Percentiles rank a stretch among this genome's conserved stretches.
Evolutionary conservation across 2,888 invertebrate species (phyloP).

Genomic region (Zootermopsis nevadensis): DNA sequence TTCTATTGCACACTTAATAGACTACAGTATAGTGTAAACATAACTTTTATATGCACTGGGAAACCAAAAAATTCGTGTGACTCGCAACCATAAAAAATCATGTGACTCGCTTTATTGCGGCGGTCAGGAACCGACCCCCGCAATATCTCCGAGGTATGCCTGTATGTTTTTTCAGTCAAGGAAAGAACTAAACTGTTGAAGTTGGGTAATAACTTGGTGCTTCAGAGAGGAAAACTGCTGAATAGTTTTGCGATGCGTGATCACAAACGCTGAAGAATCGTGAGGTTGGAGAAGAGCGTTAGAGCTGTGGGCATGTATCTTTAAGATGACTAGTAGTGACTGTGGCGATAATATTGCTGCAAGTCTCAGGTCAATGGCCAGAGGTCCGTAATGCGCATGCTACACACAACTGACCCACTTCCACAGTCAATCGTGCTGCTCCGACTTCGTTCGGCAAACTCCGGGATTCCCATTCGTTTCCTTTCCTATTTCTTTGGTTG

Average conservation of each 20-base stretch:
- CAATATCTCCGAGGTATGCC: too few species aligned
- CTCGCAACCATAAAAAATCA: too few species aligned
- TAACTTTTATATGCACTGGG: too few species aligned
- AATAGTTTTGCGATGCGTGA: not conserved
- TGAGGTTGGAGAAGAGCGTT: not conserved
- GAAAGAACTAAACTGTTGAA: too few species aligned
- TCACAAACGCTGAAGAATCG: not conserved
- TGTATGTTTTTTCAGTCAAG: too few species aligned
- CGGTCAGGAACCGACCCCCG: too few species aligned
- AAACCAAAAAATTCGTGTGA: too few species aligned
- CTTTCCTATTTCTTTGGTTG: not conserved
- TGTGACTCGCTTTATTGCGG: too few species aligned
- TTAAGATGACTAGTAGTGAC: not conserved
- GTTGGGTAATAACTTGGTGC: too few species aligned
- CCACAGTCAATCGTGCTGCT: slow-evolving; percentile 3
- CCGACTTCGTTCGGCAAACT: slow-evolving; percentile 7
- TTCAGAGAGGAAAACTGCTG: too few species aligned
- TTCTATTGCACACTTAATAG: too few species aligned
- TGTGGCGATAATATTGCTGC: not conserved
- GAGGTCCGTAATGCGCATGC: slow-evolving; percentile 10
- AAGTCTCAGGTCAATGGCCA: slow-evolving; percentile 38
- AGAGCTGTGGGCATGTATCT: not conserved
- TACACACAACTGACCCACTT: slow-evolving; percentile 51
- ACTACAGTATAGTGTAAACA: too few species aligned
- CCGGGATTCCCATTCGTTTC: not conserved